Percentiles rank a stretch among this genome's conserved stretches.
Evolutionary conservation across 2,797 vertebrate species (phyloP).

Genomic region (Acipenser transmontanus): DNA sequence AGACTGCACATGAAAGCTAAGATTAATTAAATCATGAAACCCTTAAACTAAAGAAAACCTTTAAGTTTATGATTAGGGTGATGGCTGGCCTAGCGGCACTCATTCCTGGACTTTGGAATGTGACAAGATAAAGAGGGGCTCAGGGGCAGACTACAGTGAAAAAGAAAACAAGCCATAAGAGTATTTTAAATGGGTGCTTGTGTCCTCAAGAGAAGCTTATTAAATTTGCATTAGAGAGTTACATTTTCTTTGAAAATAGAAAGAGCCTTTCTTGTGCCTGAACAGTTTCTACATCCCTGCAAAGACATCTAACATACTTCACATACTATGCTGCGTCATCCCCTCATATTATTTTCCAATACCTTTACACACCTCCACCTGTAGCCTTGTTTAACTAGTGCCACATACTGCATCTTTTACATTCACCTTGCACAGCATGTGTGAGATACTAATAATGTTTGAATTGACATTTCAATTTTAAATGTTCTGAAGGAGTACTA

Average conservation of each 20-base stretch:
- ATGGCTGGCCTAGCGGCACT: conserved; percentile 7
- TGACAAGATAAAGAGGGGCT: conserved; percentile 48
- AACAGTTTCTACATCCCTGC: conserved; percentile 27
- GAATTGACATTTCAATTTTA: no score
- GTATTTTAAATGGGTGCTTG: conserved; percentile 32
- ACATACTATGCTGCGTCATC: neutral
- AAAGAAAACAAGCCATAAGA: neutral
- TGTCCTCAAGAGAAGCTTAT: conserved; percentile 51
- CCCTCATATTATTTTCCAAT: no score
- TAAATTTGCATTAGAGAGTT: conserved; percentile 47
- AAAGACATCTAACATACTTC: neutral
- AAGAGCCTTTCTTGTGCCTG: conserved; percentile 34
- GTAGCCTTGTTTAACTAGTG: no score
- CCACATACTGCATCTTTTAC: no score
- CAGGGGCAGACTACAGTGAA: conserved; percentile 31
- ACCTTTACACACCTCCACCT: no score
- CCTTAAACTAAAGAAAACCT: conserved; percentile 22
- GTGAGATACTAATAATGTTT: no score
- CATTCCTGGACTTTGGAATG: conserved; percentile 30
- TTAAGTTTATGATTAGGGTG: no score
- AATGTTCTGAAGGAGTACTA: no score
- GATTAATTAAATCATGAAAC: neutral
- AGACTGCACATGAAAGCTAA: no score
- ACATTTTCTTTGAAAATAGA: conserved; percentile 55
- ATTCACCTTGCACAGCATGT: no score